Conservation (phyloP, 2,797 vertebrate genomes). For the Poeciliopsis infans region DNA sequence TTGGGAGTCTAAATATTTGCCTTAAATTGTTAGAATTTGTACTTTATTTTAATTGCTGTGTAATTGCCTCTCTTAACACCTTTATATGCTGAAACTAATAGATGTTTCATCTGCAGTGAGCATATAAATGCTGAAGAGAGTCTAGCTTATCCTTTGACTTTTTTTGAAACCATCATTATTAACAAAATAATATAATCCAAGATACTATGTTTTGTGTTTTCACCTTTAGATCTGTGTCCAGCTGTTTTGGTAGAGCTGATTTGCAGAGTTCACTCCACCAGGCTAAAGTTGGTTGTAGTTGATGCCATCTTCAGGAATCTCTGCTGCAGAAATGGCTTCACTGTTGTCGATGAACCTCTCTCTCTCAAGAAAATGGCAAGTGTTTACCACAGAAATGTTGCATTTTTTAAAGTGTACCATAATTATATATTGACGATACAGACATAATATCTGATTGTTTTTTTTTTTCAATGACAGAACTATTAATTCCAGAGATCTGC, state of each 20-base stretch:
- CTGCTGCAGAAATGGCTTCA: constrained; percentile 80
- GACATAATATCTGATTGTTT: neutral
- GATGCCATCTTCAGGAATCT: constrained; percentile 89
- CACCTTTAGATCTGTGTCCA: constrained; percentile 79
- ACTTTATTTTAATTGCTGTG: neutral
- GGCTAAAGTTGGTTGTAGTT: constrained; percentile 88
- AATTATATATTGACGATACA: neutral
- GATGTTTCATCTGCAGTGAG: neutral
- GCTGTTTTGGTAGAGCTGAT: constrained; percentile 81
- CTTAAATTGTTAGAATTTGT: neutral
- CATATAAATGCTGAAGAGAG: neutral
- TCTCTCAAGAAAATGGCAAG: constrained; percentile 91
- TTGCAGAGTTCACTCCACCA: constrained; percentile 82
- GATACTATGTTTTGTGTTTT: neutral
- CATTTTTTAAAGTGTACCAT: neutral
- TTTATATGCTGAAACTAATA: neutral
- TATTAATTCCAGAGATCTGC: neutral
- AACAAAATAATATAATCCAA: neutral
- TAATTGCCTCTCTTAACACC: neutral
- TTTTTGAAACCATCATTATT: neutral
- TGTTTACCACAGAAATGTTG: constrained; percentile 2
- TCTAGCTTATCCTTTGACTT: neutral
- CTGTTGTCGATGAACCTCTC: constrained; percentile 78
- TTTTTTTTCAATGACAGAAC: neutral
- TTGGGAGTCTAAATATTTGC: neutral